Conservation (phyloP, 1,140 invertebrate species). For the Dermatophagoides farinae region DNA sequence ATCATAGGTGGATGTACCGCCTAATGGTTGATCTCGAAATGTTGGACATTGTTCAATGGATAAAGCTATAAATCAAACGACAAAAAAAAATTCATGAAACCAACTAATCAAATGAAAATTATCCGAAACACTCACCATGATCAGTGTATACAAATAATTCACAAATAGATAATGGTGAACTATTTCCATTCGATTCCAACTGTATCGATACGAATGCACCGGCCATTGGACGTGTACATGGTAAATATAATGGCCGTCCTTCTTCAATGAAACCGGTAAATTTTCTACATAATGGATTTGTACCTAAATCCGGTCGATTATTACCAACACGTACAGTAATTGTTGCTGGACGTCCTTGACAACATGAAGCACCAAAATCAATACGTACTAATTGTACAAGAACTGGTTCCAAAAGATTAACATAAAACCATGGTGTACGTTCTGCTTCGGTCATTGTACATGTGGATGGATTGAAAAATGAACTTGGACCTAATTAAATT, state of each 20-base stretch:
- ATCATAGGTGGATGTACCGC: conserved; percentile 77
- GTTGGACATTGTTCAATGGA: conserved; percentile 80
- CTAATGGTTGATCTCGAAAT: conserved; percentile 72
- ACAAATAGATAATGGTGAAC: conserved; percentile 61
- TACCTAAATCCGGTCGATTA: conserved; percentile 74
- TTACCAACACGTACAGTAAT: conserved; percentile 77
- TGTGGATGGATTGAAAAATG: conserved; percentile 55
- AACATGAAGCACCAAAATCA: conserved; percentile 77
- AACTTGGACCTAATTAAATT: conserved; percentile 34
- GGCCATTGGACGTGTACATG: conserved; percentile 82
- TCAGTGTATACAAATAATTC: conserved; percentile 88
- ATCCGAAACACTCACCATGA: conserved; percentile 34
- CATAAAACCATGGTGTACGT: conserved; percentile 77
- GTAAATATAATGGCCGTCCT: conserved; percentile 70
- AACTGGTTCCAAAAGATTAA: conserved; percentile 78
- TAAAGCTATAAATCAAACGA: conserved; percentile 35
- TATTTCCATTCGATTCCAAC: conserved; percentile 39
- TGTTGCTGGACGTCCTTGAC: conserved; percentile 54
- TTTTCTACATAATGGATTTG: conserved; percentile 76
- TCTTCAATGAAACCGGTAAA: conserved; percentile 45
- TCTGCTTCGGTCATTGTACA: conserved; percentile 60
- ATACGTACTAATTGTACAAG: conserved; percentile 78
- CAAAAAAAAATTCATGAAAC: background rate
- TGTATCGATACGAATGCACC: conserved; percentile 83
- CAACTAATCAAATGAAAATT: background rate